Conservation (phyloP, 2,888 invertebrate genomes). For the Cheilosia vulpina region DNA sequence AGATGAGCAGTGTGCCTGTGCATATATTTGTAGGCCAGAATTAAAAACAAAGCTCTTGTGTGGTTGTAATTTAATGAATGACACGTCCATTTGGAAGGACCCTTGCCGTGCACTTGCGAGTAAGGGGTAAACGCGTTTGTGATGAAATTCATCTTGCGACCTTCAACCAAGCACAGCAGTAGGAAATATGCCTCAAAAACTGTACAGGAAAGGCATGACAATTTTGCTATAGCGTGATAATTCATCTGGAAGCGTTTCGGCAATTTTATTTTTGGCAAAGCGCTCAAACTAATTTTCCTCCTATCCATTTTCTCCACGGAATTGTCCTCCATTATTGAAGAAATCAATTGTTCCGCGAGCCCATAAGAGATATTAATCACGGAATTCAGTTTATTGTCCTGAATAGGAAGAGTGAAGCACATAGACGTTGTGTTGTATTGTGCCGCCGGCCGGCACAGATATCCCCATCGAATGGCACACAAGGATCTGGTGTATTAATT, state of each 20-base stretch:
- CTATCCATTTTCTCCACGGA: constrained; percentile 1
- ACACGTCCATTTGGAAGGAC: constrained; percentile 31
- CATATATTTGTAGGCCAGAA: not conserved
- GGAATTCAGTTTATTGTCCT: constrained; percentile 1
- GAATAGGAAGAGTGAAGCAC: not conserved
- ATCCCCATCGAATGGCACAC: constrained; percentile 48
- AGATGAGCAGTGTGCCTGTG: constrained; percentile 4
- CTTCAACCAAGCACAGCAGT: not conserved
- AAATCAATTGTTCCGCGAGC: constrained; percentile 45
- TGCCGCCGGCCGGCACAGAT: not conserved
- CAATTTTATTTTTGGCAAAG: not conserved
- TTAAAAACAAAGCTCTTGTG: not conserved
- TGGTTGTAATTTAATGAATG: constrained; percentile 54
- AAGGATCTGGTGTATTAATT: constrained; percentile 54
- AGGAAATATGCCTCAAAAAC: too few relatives aligned
- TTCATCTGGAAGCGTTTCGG: too few relatives aligned
- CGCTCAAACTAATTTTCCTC: not conserved
- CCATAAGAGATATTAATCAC: constrained; percentile 37
- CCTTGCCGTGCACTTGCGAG: not conserved
- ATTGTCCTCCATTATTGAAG: constrained; percentile 10
- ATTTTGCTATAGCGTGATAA: too few relatives aligned
- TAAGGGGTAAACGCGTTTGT: too few relatives aligned
- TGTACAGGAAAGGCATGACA: too few relatives aligned
- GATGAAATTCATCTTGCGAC: constrained; percentile 13
- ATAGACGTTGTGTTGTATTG: not conserved